These are phyloP conservation scores for Cebus imitator DNA, from an alignment of 2,113 vertebrate genomes.

Conservation along the genomic window DNA sequence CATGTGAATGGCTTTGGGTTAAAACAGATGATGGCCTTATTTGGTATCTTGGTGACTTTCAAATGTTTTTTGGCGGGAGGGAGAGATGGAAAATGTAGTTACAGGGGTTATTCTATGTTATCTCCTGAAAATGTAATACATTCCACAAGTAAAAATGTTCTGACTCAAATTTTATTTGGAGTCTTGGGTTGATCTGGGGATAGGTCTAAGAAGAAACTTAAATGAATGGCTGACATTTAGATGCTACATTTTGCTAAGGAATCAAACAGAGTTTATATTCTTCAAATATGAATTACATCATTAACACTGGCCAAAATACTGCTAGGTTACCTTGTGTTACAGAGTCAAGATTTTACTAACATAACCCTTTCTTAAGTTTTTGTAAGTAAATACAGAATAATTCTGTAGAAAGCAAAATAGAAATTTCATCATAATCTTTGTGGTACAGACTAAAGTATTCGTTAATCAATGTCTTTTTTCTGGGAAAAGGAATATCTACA, in stretches of 20 bases:
- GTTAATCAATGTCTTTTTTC: conserved; percentile 2
- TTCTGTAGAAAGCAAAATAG: neutral
- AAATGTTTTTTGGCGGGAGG: neutral
- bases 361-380: neutral
- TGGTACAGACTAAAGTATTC: neutral
- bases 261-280: neutral
- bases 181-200: neutral
- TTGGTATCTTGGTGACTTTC: neutral
- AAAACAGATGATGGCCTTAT: conserved; percentile 26
- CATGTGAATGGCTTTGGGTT: conserved; percentile 4
- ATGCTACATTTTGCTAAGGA: neutral
- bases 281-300: conserved; percentile 37
- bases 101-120: neutral
- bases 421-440: neutral
- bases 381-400: neutral
- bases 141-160: neutral
- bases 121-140: conserved; percentile 5
- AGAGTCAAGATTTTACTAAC: conserved; percentile 19
- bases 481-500: neutral
- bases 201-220: conserved; percentile 12
- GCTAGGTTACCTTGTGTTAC: neutral
- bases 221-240: neutral
- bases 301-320: neutral
- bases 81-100: neutral
- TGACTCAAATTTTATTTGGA: conserved; percentile 29